Percentiles rank a stretch among this genome's conserved stretches.
Evolutionary conservation across 2,113 vertebrate genomes (phyloP).

Genomic region (Pachypanchax playfairii): DNA sequence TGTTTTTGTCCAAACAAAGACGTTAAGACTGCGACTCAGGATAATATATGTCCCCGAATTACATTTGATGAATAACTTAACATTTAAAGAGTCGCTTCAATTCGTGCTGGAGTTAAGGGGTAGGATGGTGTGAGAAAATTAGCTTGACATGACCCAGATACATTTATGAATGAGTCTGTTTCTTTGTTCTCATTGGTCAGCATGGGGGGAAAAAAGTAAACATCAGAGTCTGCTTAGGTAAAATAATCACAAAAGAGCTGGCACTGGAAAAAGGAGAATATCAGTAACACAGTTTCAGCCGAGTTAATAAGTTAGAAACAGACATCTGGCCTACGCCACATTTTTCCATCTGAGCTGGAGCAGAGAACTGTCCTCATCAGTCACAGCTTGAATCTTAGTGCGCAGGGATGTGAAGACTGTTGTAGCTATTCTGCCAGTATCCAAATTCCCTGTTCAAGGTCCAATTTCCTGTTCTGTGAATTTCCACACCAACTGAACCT

Average conservation of each 20-base stretch:
- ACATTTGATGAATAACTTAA: constrained; percentile 79
- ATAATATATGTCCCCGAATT: constrained; percentile 70
- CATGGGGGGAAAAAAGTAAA: constrained; percentile 36
- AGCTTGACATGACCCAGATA: constrained; percentile 72
- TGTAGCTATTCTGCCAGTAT: too few relatives aligned
- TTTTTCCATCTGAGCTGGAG: constrained; percentile 17
- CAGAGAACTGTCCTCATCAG: constrained; percentile 7
- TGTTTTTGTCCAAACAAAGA: constrained; percentile 23
- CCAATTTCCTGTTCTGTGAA: too few relatives aligned
- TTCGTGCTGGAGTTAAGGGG: constrained; percentile 58
- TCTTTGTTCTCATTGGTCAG: constrained; percentile 46
- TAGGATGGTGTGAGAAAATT: constrained; percentile 55
- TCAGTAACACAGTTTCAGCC: background rate
- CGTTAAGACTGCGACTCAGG: constrained; percentile 38
- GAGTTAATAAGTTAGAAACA: constrained; percentile 11
- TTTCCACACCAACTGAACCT: too few relatives aligned
- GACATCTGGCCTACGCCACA: background rate
- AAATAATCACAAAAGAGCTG: constrained; percentile 17
- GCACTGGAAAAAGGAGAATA: background rate
- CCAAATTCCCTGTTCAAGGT: too few relatives aligned
- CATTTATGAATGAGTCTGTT: constrained; percentile 74
- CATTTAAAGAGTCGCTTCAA: constrained; percentile 74
- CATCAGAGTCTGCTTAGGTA: constrained; percentile 1
- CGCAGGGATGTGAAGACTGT: too few relatives aligned
- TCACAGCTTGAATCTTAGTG: constrained; percentile 11